Evolutionary conservation across 2,888 invertebrate genomes (phyloP).

Genomic region (Xestobium rufovillosum): DNA sequence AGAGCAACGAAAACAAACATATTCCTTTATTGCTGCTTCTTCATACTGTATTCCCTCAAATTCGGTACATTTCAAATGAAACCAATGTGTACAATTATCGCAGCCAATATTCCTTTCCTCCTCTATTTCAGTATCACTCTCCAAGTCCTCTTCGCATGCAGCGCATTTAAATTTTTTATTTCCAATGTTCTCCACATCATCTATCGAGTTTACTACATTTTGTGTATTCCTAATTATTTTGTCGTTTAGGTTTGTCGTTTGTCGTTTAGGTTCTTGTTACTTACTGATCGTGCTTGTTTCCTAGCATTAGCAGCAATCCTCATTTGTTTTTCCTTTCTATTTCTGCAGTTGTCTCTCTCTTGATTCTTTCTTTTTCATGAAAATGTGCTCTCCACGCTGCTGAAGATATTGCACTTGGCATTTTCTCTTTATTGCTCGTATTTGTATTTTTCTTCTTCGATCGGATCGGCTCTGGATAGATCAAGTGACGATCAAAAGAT

Average conservation of each 20-base stretch:
- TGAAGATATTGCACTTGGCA: slow-evolving; percentile 9
- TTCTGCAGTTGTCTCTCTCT: neutral
- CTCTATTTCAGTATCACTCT: slow-evolving; percentile 3
- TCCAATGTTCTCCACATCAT: neutral
- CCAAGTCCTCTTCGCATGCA: slow-evolving; percentile 1
- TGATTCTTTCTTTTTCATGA: neutral
- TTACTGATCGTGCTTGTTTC: slow-evolving; percentile 2
- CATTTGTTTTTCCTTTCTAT: slow-evolving; percentile 4
- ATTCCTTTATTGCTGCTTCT: slow-evolving; percentile 3
- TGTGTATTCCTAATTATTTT: neutral
- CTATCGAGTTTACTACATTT: neutral
- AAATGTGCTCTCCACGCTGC: slow-evolving; percentile 6
- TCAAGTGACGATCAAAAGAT: slow-evolving; percentile 2
- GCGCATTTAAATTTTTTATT: slow-evolving; percentile 3
- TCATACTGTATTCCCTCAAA: slow-evolving; percentile 3
- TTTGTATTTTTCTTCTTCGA: slow-evolving; percentile 6
- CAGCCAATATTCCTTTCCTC: slow-evolving; percentile 3
- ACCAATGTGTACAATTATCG: slow-evolving; percentile 3
- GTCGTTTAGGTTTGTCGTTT: no score
- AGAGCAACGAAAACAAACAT: slow-evolving; percentile 3
- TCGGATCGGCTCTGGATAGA: slow-evolving; percentile 4
- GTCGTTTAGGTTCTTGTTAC: slow-evolving; percentile 1
- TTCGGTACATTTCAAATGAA: slow-evolving; percentile 2
- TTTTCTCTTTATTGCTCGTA: slow-evolving; percentile 8
- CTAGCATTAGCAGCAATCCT: slow-evolving; percentile 1